Conservation (phyloP, 1,140 invertebrate species). For the Lucilia sericata region DNA sequence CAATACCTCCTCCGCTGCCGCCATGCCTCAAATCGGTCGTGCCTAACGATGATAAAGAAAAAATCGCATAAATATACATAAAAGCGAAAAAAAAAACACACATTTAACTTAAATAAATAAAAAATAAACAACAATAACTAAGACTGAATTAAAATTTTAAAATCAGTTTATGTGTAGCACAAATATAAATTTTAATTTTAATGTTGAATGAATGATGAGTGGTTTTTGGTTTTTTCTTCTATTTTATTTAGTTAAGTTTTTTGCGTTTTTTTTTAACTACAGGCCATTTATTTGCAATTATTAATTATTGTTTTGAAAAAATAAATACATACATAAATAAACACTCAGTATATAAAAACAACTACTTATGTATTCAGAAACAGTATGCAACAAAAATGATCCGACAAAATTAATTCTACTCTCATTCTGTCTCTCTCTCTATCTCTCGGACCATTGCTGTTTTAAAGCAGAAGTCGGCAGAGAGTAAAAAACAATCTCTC, state of each 20-base stretch:
- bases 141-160: neutral
- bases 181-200: neutral
- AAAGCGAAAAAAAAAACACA: neutral
- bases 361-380: neutral
- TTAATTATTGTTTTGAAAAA: constrained; percentile 11
- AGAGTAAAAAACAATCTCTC: no score
- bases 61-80: constrained; percentile 14
- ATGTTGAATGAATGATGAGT: neutral
- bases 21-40: constrained; percentile 62
- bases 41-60: constrained; percentile 51
- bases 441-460: no score
- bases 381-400: neutral
- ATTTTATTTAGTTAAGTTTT: neutral
- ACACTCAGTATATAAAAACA: neutral
- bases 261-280: neutral
- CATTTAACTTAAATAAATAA: neutral
- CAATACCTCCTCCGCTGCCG: constrained; percentile 34
- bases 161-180: neutral
- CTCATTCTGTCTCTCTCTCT: no score
- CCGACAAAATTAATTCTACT: no score
- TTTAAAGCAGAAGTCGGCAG: no score
- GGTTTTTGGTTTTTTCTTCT: neutral
- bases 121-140: neutral
- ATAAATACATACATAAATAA: neutral
- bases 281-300: constrained; percentile 1